Base-by-base conservation (phyloP, 2,888 invertebrate species). In the Drosophila pseudotalamancana region DNA sequence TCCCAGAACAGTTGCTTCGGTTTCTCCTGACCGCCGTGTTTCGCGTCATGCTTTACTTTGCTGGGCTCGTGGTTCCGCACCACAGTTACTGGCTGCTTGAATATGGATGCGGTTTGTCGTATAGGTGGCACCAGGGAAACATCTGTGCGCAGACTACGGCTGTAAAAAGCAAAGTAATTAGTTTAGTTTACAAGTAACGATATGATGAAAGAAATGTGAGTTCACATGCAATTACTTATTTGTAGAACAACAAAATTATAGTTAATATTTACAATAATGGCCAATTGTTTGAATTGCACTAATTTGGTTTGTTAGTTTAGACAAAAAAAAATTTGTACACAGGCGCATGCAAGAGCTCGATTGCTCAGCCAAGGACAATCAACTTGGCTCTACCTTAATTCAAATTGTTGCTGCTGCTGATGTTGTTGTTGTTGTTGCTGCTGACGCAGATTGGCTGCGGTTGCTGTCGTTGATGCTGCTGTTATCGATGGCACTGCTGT, bases 51-150 rank as follows among this genome's bases (percentile, higher is more conserved):
- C 91, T 97, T 97, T 11, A 97, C 96, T 92, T 96, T 96, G 88
- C 96, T 96, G 86, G 97, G 96, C 89, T 97, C 76, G 90, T 96
- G 97, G 23, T 96, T 97, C 90, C 97, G 96, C 85, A 97, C 95
- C 4, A 99, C 96, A 1, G 99, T 99, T 0, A 99, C 99, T 0
- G 99, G 99, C 90, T 99, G 99, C 90, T 99, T 99, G 91, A 99
- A 99, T 88, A 99, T 99, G 2, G 98, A 98, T 0, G 99, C 98
- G 0, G 99, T 99, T 92, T 99, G 99, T 39, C 99, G 94, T 66
- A 99, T 98, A 1, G 99, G 99, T 43, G 98, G 96, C 50, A 98
- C 96, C 70, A 99, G 91, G 9, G 97, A 97, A 8, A 97, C 95
- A 92, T 99, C 99, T 71, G 95, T 96, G 62, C 97, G 93, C 9